Base-by-base conservation (phyloP, 2,888 invertebrate species). In the Yponomeuta evonymella region DNA sequence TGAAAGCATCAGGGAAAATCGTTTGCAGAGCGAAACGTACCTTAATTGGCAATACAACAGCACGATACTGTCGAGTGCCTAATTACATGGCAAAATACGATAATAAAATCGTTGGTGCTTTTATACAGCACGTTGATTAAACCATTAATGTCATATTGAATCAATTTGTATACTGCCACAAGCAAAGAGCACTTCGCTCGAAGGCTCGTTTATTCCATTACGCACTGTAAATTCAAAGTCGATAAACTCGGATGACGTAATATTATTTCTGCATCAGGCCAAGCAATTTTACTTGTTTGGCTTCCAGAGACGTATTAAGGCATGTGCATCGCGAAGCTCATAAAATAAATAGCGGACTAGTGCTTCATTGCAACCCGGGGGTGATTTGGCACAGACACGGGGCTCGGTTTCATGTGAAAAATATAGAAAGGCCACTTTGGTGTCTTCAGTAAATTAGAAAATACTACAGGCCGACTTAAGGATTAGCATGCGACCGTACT, bases 321-420 rank as follows among this genome's bases (percentile, higher is more conserved):
- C 51, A 36, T 67, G 64, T 68, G 68, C 68, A 68, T 68, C 29
- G 67, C 67, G n/a, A n/a, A 68, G 68, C 48, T 30, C 68, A 68
- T 68, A 68, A 68, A 68, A 68, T 68, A 68, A 68, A 68, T 68
- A 68, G 68, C 48, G 29, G 30, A 33, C 68, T 30, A 29, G 68
- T 68, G 48, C 68, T 48, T 68, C 51, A 51, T 67, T 67, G 67
- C 67, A 36, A 43, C 10, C n/a, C 11, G 68, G 76, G 77, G 78
- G 75, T 72, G 73, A 74, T 78, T 82, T 87, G 88, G 89, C 90
- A 87, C 81, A 76, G 79, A 77, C 77, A 75, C 3, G 64, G 10
- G 64, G 64, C 10, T 15, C 2, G 51, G 15, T 15, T 15, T 15
- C 15, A 15, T 15, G 15, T 58, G 15, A 58, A 58, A 15, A 12